Conservation (phyloP, 1,140 invertebrate species). For the Phymastichus coffea region DNA sequence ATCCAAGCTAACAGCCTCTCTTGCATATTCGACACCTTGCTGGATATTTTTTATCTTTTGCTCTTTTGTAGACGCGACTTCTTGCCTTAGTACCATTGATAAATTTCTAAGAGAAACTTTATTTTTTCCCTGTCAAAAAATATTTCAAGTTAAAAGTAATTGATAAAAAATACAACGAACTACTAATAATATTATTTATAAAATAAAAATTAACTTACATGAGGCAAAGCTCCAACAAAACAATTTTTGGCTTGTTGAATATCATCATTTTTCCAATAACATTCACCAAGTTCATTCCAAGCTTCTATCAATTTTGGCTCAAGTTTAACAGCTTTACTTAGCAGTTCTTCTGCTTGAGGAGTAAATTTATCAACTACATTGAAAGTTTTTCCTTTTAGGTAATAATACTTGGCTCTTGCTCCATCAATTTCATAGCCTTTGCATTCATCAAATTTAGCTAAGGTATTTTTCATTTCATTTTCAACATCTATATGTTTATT, state of each 20-base stretch:
- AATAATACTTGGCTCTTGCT: constrained; percentile 68
- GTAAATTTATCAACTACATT: constrained; percentile 74
- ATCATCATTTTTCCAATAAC: constrained; percentile 86
- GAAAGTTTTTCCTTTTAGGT: constrained; percentile 73
- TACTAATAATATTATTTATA: constrained; percentile 1
- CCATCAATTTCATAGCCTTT: constrained; percentile 66
- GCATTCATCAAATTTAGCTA: constrained; percentile 66
- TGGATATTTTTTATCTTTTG: constrained; percentile 68
- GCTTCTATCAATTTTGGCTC: constrained; percentile 79
- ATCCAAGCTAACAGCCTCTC: constrained; percentile 80
- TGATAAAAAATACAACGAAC: constrained; percentile 12
- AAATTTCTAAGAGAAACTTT: constrained; percentile 78
- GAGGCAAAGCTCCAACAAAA: constrained; percentile 77
- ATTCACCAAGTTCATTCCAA: constrained; percentile 89
- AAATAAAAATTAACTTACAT: constrained; percentile 61
- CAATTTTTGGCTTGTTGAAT: constrained; percentile 80
- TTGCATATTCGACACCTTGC: constrained; percentile 76
- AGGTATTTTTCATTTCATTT: constrained; percentile 64
- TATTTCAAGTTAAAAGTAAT: neutral
- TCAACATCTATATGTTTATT: constrained; percentile 69
- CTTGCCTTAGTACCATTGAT: constrained; percentile 80
- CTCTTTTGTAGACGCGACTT: constrained; percentile 55
- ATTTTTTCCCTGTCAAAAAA: constrained; percentile 67
- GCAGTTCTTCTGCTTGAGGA: constrained; percentile 68
- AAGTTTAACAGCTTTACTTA: constrained; percentile 83